Evolutionary conservation across 2,113 vertebrate species (phyloP).

Genomic region (Boleophthalmus pectinirostris): DNA sequence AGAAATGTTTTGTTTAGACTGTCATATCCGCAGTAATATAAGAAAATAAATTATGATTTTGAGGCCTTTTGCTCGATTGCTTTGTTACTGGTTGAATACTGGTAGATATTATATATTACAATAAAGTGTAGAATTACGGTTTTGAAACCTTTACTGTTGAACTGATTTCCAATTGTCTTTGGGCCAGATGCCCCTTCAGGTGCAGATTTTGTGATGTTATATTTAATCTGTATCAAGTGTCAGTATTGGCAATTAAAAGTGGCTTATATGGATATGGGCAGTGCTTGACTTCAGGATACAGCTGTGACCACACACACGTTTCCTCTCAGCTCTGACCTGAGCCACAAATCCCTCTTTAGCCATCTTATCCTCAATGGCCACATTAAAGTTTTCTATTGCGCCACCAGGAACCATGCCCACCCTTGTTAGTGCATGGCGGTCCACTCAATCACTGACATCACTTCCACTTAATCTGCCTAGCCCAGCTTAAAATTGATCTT

Average conservation of each 20-base stretch:
- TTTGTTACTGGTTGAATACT: not conserved
- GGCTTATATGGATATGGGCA: conserved; percentile 25
- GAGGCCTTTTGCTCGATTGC: not conserved
- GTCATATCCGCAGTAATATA: too few species aligned
- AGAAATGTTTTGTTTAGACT: too few species aligned
- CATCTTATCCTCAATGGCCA: conserved; percentile 24
- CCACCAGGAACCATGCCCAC: conserved; percentile 18
- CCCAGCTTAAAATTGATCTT: conserved; percentile 52
- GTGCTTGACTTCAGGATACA: conserved; percentile 26
- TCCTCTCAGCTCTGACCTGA: conserved; percentile 10
- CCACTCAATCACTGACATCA: conserved; percentile 61
- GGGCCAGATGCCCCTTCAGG: not conserved
- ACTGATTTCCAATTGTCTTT: not conserved
- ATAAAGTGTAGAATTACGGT: too few species aligned
- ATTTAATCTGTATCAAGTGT: conserved; percentile 1
- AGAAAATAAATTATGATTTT: too few species aligned
- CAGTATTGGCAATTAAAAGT: conserved; percentile 31
- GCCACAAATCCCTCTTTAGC: conserved; percentile 21
- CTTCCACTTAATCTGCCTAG: conserved; percentile 49
- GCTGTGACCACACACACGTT: conserved; percentile 35
- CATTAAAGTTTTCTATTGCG: conserved; percentile 28
- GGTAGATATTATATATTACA: not conserved
- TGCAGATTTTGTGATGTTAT: not conserved
- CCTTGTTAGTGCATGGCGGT: conserved; percentile 30
- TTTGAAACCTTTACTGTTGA: not conserved